A percentile compares a stretch with the other conserved stretches of the same genome.
These are phyloP conservation scores for Clytia hemisphaerica DNA, from an alignment of 30 jellyfish, hydroid and myxozoan species.

Conservation along the genomic window DNA sequence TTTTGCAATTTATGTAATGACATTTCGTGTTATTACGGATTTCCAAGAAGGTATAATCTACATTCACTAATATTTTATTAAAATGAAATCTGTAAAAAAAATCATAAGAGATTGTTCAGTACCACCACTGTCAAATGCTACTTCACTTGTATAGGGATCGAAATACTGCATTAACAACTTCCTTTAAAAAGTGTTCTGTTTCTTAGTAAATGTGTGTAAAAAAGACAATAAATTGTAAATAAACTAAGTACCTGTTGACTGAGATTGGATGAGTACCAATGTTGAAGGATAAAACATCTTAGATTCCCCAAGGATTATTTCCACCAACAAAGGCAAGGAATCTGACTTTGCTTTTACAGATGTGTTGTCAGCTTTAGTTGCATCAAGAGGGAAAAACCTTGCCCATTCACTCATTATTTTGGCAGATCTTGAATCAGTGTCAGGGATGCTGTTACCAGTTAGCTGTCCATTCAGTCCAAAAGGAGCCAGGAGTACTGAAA, in stretches of 20 bases:
- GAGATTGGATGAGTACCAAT: constrained; percentile 53
- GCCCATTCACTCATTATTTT: constrained; percentile 73
- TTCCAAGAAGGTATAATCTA: no score
- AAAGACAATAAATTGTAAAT: neutral
- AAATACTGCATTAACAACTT: no score
- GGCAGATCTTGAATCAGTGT: constrained; percentile 62
- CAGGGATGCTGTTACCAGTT: constrained; percentile 68
- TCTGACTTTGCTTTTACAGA: constrained; percentile 40
- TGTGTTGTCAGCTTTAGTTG: neutral
- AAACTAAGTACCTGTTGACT: constrained; percentile 19
- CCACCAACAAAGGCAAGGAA: constrained; percentile 64
- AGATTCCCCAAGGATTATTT: constrained; percentile 50
- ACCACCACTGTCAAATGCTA: no score
- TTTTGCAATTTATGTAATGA: no score
- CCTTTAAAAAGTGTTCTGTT: no score
- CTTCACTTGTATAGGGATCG: no score
- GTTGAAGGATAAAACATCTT: constrained; percentile 74
- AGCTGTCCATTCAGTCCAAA: constrained; percentile 72
- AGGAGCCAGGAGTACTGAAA: constrained; percentile 85
- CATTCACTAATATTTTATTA: no score
- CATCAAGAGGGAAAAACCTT: constrained; percentile 49
- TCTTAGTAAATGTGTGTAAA: no score
- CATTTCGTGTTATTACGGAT: no score
- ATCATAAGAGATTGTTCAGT: no score
- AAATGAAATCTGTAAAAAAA: no score